Base-by-base conservation (phyloP, 1,140 invertebrate species). In the Drosophila kepulauana region DNA sequence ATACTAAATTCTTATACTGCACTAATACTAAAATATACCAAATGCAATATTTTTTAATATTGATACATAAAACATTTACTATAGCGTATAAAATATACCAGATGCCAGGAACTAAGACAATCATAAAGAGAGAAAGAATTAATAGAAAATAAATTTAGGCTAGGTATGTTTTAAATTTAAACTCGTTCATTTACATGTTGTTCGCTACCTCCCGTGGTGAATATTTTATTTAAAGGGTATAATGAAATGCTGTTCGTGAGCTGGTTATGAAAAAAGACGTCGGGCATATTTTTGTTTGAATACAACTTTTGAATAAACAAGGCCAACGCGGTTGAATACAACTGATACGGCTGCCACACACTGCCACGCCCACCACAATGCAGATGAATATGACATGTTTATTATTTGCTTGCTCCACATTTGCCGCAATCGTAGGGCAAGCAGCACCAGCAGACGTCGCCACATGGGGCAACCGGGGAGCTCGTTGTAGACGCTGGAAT, bases 321-420 rank as follows among this genome's bases (percentile, higher is more conserved):
- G 65, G 64, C 56, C 65, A 43, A 33, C 11, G 30, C 41, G 38
- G 38, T 51, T 51, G 48, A n/a, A 51, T 48, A 11, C 35, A 49
- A 38, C 56, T 5, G 28, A 45, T 61, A 61, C 71, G 56, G 28
- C 41, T 13, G 41, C 35, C 13, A 13, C 20, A 25, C 20, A 25
- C 41, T 48, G 28, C 41, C 51, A 56, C 52, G 52, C 72, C 66
- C 58, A 38, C 59, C 67, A 45, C 35, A 25, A 0, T 1, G n/a
- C 52, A 25, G 46, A 45, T 76, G 73, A 49, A 72, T 46, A 64
- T 72, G 68, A 71, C 68, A 76, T 76, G 54, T 72, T 72, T 59
- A 76, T 76, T 76, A 70, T 71, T 76, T 71, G 57, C 46, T 65
- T 72, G 67, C 46, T 30, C 54, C 72, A 63, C 43, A 75, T 71